phyloP scores from a whole-genome alignment of 2,797 vertebrate species.

The Sebastes matsubarae region DNA sequence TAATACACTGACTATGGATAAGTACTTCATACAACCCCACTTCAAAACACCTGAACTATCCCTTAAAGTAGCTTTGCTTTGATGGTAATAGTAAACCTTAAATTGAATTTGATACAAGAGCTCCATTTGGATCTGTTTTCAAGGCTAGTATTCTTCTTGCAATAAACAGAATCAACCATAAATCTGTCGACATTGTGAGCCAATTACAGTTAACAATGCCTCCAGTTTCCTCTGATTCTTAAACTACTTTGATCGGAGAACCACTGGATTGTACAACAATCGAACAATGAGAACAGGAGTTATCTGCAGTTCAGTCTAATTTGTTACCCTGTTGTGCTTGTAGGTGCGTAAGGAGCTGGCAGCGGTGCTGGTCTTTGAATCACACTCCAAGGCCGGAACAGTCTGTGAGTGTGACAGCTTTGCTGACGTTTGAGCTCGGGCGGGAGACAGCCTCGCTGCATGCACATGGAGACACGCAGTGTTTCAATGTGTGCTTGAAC shows the following conservation, averaged over 20 bases:
- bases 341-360: conserved; percentile 96
- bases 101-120: neutral
- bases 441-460: neutral
- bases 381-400: conserved; percentile 91
- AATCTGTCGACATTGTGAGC: neutral
- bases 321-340: conserved; percentile 15
- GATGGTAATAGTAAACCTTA: neutral
- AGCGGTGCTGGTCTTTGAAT: conserved; percentile 93
- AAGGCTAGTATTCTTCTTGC: neutral
- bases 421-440: conserved; percentile 19
- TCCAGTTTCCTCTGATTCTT: neutral
- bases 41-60: neutral
- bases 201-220: neutral
- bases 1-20: neutral
- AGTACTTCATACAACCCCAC: neutral
- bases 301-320: neutral
- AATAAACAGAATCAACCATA: neutral
- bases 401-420: conserved; percentile 87
- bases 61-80: neutral
- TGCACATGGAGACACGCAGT: conserved; percentile 7
- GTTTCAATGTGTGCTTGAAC: conserved; percentile 5
- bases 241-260: neutral
- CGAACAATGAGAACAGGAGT: neutral
- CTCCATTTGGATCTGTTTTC: neutral
- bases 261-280: no score